Evolutionary conservation across 2,113 vertebrate genomes (phyloP).

Genomic region (Neopipo cinnamomea): DNA sequence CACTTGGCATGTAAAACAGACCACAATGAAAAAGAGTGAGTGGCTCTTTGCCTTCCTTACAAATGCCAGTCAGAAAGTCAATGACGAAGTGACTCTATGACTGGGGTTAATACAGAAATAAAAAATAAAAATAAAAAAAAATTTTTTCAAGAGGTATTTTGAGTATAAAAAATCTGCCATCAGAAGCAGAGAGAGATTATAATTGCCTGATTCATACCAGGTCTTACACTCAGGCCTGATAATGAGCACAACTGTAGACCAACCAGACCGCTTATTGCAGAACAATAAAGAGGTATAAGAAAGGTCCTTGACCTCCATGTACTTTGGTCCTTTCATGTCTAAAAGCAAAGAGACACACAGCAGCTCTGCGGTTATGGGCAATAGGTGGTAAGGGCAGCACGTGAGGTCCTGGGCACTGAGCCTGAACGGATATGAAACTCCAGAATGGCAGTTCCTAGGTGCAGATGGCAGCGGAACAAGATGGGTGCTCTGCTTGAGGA

Average conservation of each 20-base stretch:
- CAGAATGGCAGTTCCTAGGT: neutral
- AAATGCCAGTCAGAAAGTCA: neutral
- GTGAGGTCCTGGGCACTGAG: neutral
- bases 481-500: fast-evolving
- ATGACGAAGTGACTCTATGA: neutral
- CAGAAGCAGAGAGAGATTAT: neutral
- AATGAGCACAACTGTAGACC: neutral
- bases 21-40: neutral
- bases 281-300: neutral
- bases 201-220: neutral
- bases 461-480: neutral
- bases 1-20: neutral
- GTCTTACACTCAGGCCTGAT: neutral
- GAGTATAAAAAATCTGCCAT: neutral
- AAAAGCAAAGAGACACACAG: neutral
- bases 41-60: neutral
- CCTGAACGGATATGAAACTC: neutral
- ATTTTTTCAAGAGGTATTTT: neutral
- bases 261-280: neutral
- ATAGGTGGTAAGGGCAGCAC: fast-evolving
- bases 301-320: neutral
- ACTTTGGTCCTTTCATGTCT: neutral
- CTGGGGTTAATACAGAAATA: neutral
- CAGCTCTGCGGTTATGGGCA: neutral
- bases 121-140: fast-evolving